These are phyloP conservation scores for Amphilophus citrinellus DNA, from an alignment of 2,113 vertebrate genomes.

Conservation along the genomic window DNA sequence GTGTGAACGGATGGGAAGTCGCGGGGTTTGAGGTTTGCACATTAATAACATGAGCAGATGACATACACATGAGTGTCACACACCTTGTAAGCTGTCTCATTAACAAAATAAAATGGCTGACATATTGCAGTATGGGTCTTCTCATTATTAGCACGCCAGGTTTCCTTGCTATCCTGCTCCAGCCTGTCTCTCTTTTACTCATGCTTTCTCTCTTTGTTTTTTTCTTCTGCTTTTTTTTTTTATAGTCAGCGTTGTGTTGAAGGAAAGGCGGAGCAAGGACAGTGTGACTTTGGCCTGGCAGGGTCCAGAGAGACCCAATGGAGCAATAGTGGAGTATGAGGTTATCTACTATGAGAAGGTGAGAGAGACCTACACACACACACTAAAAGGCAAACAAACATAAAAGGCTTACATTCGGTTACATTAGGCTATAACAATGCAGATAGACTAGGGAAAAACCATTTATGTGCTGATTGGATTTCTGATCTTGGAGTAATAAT, in stretches of 20 bases:
- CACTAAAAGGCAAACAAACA: not conserved
- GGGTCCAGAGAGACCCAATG: slow-evolving; percentile 83
- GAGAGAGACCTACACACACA: slow-evolving; percentile 35
- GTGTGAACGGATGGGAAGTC: slow-evolving; percentile 12
- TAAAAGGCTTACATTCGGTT: not conserved
- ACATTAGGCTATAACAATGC: not conserved
- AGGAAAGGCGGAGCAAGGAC: slow-evolving; percentile 86
- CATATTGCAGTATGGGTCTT: slow-evolving; percentile 15
- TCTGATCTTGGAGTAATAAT: not conserved
- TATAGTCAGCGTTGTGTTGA: slow-evolving; percentile 85
- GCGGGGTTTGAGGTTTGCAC: slow-evolving; percentile 4
- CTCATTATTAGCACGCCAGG: slow-evolving; percentile 34
- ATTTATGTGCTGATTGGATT: not conserved
- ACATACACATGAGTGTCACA: not conserved
- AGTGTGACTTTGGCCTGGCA: slow-evolving; percentile 87
- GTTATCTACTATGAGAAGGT: slow-evolving; percentile 90
- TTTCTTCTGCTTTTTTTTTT: slow-evolving; percentile 3
- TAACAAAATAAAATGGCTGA: slow-evolving; percentile 22
- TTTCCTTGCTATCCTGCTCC: slow-evolving; percentile 7
- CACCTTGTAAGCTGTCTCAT: slow-evolving; percentile 38
- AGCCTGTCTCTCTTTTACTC: slow-evolving; percentile 13
- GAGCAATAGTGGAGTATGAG: slow-evolving; percentile 85
- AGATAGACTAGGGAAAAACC: not conserved
- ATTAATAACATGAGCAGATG: slow-evolving; percentile 4
- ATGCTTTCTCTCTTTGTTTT: not conserved